Evolutionary conservation across 2,888 invertebrate genomes (phyloP).

Genomic region (Carterocephalus palaemon): DNA sequence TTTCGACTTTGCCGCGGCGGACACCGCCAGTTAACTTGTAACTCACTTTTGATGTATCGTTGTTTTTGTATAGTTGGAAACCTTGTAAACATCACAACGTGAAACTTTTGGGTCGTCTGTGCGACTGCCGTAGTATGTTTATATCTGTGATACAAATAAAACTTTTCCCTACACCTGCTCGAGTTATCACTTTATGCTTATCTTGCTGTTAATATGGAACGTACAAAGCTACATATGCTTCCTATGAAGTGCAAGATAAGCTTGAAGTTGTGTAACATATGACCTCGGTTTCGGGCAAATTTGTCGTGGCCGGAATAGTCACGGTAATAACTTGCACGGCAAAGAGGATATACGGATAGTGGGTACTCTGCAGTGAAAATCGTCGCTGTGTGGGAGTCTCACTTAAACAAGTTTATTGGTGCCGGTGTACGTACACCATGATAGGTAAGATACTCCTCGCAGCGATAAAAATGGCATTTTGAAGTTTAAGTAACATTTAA

Average conservation of each 20-base stretch:
- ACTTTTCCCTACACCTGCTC: constrained; percentile 31
- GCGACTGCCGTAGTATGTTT: constrained; percentile 18
- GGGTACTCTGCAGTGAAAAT: constrained; percentile 16
- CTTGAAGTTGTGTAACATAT: constrained; percentile 29
- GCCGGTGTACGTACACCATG: too few species aligned
- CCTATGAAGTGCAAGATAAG: constrained; percentile 31
- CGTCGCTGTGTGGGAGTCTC: constrained; percentile 11
- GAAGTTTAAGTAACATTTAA: too few species aligned
- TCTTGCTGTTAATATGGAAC: constrained; percentile 22
- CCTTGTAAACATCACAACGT: constrained; percentile 59
- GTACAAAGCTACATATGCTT: constrained; percentile 19
- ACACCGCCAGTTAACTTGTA: constrained; percentile 65
- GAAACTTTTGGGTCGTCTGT: constrained; percentile 26
- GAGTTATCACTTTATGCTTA: constrained; percentile 26
- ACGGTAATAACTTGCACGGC: constrained; percentile 24
- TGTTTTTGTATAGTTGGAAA: constrained; percentile 66
- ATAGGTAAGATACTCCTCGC: too few species aligned
- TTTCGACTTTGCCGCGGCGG: constrained; percentile 51
- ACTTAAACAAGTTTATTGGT: constrained; percentile 17
- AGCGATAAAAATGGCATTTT: too few species aligned
- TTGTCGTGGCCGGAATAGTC: constrained; percentile 29
- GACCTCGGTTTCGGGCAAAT: constrained; percentile 31
- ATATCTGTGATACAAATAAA: constrained; percentile 25
- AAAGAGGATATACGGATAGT: constrained; percentile 23
- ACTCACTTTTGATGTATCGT: constrained; percentile 75